Evolutionary conservation across 2,113 vertebrate species (phyloP).

Genomic region (Galemys pyrenaicus): DNA sequence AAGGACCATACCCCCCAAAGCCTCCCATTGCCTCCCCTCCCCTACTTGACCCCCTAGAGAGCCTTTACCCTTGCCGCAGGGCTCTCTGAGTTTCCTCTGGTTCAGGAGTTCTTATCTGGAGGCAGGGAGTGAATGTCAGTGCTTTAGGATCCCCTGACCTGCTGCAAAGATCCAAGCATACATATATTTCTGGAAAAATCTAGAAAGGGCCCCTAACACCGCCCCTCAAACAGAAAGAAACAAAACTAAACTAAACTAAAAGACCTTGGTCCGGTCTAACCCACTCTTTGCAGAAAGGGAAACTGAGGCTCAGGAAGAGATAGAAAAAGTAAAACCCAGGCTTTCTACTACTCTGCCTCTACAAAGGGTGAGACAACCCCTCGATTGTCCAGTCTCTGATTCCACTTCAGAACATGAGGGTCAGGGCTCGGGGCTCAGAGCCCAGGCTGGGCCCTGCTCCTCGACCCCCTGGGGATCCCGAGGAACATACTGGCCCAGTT

Average conservation of each 20-base stretch:
- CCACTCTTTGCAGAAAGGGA: neutral
- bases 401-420: neutral
- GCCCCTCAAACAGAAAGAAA: neutral
- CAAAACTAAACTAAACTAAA: neutral
- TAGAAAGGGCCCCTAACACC: neutral
- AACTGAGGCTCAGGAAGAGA: constrained; percentile 3
- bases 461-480: neutral
- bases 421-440: constrained; percentile 25
- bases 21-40: too few relatives aligned
- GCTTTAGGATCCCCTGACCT: neutral
- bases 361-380: neutral
- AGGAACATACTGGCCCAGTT: constrained; percentile 48
- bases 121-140: neutral
- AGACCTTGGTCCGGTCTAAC: neutral
- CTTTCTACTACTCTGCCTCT: neutral
- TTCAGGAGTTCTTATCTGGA: neutral
- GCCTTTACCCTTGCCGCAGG: neutral
- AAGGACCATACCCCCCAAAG: neutral
- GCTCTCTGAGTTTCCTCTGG: neutral
- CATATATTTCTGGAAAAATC: neutral
- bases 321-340: neutral
- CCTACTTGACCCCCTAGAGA: neutral
- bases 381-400: neutral
- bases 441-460: constrained; percentile 34
- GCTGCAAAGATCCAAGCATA: constrained; percentile 1